These are phyloP conservation scores for Theonella swinhoei DNA, from an alignment of 37 sponge, comb jelly and placozoan species.

Conservation along the genomic window DNA sequence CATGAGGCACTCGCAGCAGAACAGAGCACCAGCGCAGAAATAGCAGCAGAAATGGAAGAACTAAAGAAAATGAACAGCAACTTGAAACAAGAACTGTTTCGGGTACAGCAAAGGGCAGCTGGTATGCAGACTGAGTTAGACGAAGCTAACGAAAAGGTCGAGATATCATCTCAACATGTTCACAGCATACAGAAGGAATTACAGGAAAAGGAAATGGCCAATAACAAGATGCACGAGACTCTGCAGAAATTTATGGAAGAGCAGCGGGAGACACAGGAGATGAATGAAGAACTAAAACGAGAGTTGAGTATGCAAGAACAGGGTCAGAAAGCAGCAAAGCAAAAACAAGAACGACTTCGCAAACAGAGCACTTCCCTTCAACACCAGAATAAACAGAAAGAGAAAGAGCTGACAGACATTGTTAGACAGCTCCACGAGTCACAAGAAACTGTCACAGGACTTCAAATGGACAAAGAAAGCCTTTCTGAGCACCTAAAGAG, in stretches of 20 bases:
- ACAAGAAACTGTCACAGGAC: not conserved
- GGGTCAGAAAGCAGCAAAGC: not conserved
- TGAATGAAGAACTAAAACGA: not conserved
- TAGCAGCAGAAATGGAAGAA: constrained; percentile 1
- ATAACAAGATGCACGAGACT: not conserved
- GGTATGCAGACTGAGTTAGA: not conserved
- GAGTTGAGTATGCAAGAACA: not conserved
- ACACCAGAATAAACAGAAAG: not conserved
- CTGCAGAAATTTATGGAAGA: not conserved
- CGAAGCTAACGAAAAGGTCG: not conserved
- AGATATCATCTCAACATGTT: not conserved
- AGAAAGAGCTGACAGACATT: not conserved
- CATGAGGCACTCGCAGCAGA: not conserved
- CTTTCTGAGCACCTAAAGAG: constrained; percentile 8
- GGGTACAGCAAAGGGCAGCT: not conserved
- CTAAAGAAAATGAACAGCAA: not conserved
- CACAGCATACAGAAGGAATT: not conserved
- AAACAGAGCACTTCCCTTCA: not conserved
- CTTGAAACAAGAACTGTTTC: not conserved
- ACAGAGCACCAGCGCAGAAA: not conserved
- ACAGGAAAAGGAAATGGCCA: not conserved
- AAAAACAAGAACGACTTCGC: not conserved
- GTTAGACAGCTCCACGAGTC: not conserved
- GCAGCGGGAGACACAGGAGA: not conserved
- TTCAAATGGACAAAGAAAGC: not conserved